These are phyloP conservation scores for Standfussiana lucernea DNA, from an alignment of 2,888 invertebrate species.

Conservation along the genomic window DNA sequence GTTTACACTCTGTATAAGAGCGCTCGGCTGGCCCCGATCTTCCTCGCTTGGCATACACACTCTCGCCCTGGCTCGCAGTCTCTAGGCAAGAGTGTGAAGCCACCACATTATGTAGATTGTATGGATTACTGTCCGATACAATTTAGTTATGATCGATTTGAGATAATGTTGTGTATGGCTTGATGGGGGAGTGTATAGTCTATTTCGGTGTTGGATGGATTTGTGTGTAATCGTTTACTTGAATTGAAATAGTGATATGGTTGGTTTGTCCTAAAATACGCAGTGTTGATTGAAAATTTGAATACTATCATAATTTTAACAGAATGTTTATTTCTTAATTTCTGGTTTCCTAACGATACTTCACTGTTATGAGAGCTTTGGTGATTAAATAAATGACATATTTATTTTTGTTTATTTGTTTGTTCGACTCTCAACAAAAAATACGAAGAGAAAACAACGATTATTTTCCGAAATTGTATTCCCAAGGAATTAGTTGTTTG, in stretches of 20 bases:
- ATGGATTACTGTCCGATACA: constrained; percentile 28
- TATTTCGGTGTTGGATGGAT: not conserved
- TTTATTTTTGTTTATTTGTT: constrained; percentile 5
- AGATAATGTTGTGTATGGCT: constrained; percentile 12
- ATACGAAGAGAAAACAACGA: not conserved
- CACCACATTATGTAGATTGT: constrained; percentile 43
- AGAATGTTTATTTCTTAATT: no score
- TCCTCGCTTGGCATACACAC: not conserved
- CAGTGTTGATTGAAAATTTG: no score
- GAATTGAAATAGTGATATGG: not conserved
- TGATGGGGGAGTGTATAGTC: not conserved
- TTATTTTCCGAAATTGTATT: constrained; percentile 14
- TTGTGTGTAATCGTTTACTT: not conserved
- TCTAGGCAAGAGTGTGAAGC: not conserved
- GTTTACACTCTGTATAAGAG: not conserved
- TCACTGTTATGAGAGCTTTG: not conserved
- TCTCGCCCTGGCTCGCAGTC: not conserved
- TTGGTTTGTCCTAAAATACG: no score
- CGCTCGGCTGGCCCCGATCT: not conserved
- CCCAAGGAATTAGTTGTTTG: not conserved
- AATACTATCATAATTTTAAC: no score
- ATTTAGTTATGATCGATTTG: constrained; percentile 43
- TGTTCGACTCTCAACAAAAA: not conserved
- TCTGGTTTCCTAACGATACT: not conserved
- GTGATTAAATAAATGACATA: not conserved